Evolutionary conservation across 2,797 vertebrate genomes (phyloP).

Genomic region (Triplophysa bombifrons): DNA sequence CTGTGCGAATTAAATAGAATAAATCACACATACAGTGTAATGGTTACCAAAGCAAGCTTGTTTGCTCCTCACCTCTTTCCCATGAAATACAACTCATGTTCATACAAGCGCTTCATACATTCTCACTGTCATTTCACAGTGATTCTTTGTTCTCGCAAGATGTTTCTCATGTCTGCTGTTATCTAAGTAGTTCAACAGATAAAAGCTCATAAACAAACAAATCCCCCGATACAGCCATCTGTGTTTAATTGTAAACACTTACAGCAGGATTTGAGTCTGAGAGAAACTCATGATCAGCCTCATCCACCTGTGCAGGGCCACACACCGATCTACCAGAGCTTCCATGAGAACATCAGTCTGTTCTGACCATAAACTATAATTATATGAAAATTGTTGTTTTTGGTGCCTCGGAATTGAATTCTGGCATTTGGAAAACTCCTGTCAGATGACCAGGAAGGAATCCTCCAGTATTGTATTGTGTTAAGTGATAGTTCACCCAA

Average conservation of each 20-base stretch:
- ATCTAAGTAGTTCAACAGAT: conserved; percentile 15
- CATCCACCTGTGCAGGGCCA: neutral
- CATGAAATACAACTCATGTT: conserved; percentile 14
- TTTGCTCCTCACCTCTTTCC: neutral
- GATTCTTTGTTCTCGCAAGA: neutral
- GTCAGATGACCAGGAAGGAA: neutral
- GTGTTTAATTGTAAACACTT: conserved; percentile 40
- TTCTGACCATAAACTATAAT: conserved; percentile 7
- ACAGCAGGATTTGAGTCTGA: neutral
- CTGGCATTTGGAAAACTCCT: neutral
- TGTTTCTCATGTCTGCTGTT: neutral
- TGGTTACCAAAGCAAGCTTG: neutral
- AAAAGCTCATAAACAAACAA: conserved; percentile 9
- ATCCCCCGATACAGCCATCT: neutral
- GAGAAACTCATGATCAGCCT: neutral
- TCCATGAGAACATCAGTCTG: neutral
- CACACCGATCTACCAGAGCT: neutral
- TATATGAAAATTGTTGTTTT: conserved; percentile 1
- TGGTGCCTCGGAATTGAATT: neutral
- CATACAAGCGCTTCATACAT: neutral
- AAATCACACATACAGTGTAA: conserved; percentile 26
- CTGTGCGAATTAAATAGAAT: conserved; percentile 31
- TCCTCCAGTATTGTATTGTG: neutral
- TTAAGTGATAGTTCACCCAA: no score
- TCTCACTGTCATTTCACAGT: neutral